Conservation (phyloP, 92 coral and sea anemone genomes). For the Heteractis magnifica region DNA sequence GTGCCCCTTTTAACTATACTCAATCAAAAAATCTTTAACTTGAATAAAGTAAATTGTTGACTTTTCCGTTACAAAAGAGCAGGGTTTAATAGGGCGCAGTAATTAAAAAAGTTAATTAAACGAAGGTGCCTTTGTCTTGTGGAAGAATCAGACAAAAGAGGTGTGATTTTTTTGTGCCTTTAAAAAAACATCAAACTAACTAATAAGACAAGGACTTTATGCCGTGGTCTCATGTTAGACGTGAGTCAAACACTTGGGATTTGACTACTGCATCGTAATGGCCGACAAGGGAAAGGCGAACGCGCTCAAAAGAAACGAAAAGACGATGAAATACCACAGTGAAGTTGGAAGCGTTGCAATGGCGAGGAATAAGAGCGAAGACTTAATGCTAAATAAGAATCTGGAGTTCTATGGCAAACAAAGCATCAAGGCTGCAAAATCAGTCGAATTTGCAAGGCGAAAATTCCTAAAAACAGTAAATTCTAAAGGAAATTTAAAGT, state of each 20-base stretch:
- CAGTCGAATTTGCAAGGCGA: conserved; percentile 38
- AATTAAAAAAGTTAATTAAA: conserved; percentile 5
- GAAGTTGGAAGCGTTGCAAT: conserved; percentile 19
- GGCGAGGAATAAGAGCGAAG: conserved; percentile 33
- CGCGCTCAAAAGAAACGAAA: neutral
- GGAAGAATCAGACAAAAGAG: neutral
- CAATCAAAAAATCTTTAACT: no score
- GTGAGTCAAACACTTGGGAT: neutral
- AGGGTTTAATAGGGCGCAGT: neutral
- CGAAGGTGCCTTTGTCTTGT: neutral
- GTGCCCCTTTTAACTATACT: no score
- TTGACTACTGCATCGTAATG: neutral
- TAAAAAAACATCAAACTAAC: neutral
- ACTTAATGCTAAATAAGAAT: conserved; percentile 4
- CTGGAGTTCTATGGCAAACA: conserved; percentile 33
- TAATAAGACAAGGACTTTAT: neutral
- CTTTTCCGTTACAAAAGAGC: neutral
- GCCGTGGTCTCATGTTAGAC: neutral
- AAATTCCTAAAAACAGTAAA: conserved; percentile 26
- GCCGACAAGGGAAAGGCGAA: conserved; percentile 2
- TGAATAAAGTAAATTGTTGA: neutral
- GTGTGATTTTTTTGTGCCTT: neutral
- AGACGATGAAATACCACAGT: conserved; percentile 17
- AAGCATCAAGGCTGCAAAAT: conserved; percentile 28
- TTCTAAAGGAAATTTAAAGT: conserved; percentile 12